Conservation (phyloP, 2,113 vertebrate genomes). For the Carassius gibelio region DNA sequence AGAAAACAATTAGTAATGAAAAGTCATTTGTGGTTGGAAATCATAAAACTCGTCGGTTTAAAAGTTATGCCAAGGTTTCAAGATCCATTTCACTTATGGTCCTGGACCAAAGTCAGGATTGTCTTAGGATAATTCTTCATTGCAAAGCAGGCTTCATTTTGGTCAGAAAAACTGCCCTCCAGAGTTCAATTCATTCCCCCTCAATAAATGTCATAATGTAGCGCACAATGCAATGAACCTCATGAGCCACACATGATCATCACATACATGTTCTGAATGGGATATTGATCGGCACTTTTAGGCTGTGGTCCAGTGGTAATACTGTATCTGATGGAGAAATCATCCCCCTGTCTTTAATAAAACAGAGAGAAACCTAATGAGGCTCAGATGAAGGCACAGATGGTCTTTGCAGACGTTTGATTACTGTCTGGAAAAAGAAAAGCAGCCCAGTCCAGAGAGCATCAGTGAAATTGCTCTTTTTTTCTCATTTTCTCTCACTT, state of each 20-base stretch:
- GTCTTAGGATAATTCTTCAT: background rate
- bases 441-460: slow-evolving; percentile 1
- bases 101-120: background rate
- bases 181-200: slow-evolving; percentile 31
- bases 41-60: slow-evolving; percentile 8
- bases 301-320: slow-evolving; percentile 25
- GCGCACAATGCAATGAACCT: slow-evolving; percentile 28
- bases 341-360: slow-evolving; percentile 48
- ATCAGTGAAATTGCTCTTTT: background rate
- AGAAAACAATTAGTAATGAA: slow-evolving; percentile 29
- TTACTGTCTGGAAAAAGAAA: slow-evolving; percentile 33
- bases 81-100: slow-evolving; percentile 30
- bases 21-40: slow-evolving; percentile 19
- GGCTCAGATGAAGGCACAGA: slow-evolving; percentile 32
- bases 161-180: background rate
- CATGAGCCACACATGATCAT: slow-evolving; percentile 5
- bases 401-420: slow-evolving; percentile 49
- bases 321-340: slow-evolving; percentile 44
- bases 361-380: slow-evolving; percentile 40
- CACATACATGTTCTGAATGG: slow-evolving; percentile 20
- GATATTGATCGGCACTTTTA: slow-evolving; percentile 29
- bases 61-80: slow-evolving; percentile 33
- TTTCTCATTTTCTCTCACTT: slow-evolving; percentile 24
- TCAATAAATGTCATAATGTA: slow-evolving; percentile 40
- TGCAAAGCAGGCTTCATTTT: background rate